Evolutionary conservation across 2,888 invertebrate genomes (phyloP).

Genomic region (Spilarctia lutea): DNA sequence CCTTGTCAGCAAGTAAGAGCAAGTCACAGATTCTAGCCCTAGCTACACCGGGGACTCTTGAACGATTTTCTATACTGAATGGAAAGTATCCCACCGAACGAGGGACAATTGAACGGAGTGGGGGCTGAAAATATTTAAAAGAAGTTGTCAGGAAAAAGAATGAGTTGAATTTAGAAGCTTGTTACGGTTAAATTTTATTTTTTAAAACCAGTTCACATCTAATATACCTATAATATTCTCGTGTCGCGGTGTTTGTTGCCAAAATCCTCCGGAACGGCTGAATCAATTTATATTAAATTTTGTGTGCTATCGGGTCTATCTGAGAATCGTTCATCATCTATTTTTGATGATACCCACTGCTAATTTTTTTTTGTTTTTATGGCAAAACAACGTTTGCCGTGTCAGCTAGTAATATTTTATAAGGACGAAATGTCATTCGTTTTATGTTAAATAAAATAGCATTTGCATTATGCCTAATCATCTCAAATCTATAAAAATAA

Average conservation of each 20-base stretch:
- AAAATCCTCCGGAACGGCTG: no score
- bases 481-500: not conserved
- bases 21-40: conserved; percentile 79
- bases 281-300: no score
- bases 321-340: no score
- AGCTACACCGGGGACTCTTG: conserved; percentile 61
- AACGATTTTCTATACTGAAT: conserved; percentile 63
- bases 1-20: conserved; percentile 80
- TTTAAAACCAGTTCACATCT: not conserved
- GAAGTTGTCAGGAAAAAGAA: not conserved
- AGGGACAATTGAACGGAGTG: conserved; percentile 17
- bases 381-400: no score
- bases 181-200: not conserved
- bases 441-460: not conserved
- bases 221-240: no score
- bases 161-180: not conserved
- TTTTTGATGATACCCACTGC: no score
- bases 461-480: no score
- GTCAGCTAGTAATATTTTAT: not conserved
- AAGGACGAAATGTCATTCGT: not conserved
- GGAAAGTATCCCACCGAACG: conserved; percentile 59
- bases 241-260: no score
- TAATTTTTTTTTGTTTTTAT: no score
- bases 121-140: not conserved
- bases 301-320: no score